Percentiles rank a stretch among this genome's conserved stretches.
phyloP scores from a whole-genome alignment of 2,888 invertebrate species.

The Aphelenchoides bicaudatus region DNA sequence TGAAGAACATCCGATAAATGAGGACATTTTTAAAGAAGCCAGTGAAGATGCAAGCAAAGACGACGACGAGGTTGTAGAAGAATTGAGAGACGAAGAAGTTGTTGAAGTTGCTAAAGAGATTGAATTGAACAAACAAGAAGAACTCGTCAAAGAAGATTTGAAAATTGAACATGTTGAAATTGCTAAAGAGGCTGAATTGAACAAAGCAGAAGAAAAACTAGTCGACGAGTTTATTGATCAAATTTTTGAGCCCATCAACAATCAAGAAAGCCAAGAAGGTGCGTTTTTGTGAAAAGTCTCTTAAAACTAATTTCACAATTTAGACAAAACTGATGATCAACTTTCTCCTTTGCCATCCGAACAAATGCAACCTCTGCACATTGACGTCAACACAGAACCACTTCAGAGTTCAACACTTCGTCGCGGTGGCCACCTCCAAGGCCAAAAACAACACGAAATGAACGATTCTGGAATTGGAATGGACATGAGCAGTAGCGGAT shows the following conservation, averaged over 20 bases:
- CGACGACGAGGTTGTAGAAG: not conserved
- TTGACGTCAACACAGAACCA: not conserved
- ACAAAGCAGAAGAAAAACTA: constrained; percentile 1
- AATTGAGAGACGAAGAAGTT: constrained; percentile 8
- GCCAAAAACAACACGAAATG: not conserved
- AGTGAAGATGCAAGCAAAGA: constrained; percentile 1
- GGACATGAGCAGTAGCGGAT: not conserved
- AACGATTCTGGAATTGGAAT: constrained; percentile 16
- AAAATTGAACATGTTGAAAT: not conserved
- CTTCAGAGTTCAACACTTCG: not conserved
- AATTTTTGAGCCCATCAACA: too few species aligned
- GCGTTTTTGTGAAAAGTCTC: too few species aligned
- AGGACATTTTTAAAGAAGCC: not conserved
- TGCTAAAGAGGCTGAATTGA: not conserved
- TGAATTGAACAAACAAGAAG: constrained; percentile 6
- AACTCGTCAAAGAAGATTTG: not conserved
- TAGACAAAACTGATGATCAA: not conserved
- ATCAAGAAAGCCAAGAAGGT: too few species aligned
- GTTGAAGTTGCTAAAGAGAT: not conserved
- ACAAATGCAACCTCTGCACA: constrained; percentile 15
- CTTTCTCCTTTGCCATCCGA: constrained; percentile 3
- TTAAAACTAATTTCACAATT: too few species aligned
- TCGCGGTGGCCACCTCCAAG: not conserved
- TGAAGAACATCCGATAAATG: too few species aligned
- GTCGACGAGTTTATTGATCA: constrained; percentile 13